These are phyloP conservation scores for Probosciger aterrimus DNA, from an alignment of 2,113 vertebrate genomes.

Conservation along the genomic window DNA sequence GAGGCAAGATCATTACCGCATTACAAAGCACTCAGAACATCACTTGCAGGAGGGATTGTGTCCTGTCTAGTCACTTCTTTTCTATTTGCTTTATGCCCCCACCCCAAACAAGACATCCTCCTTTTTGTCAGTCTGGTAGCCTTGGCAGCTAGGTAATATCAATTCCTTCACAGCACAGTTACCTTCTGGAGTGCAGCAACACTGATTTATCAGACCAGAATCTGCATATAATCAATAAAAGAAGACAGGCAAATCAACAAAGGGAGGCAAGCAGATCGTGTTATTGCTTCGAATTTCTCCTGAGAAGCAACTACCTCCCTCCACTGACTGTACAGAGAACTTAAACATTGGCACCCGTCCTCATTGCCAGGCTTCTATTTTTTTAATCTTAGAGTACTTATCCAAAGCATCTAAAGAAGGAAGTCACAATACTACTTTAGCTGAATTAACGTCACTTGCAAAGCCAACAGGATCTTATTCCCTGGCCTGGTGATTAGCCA, in stretches of 20 bases:
- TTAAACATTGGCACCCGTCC: not conserved
- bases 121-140: not conserved
- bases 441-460: not conserved
- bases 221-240: not conserved
- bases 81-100: not conserved
- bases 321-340: not conserved
- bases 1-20: not conserved
- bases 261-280: not conserved
- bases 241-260: not conserved
- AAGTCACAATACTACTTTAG: not conserved
- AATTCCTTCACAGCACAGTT: not conserved
- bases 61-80: not conserved
- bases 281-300: not conserved
- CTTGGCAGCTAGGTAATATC: not conserved
- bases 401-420: not conserved
- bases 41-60: not conserved
- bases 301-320: not conserved
- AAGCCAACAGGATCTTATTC: not conserved
- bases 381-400: not conserved
- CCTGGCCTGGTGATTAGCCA: not conserved
- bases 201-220: not conserved
- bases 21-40: not conserved
- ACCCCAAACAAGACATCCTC: not conserved
- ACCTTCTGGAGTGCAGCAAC: not conserved
- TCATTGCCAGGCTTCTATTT: not conserved